These are phyloP conservation scores for Neria commutata DNA, from an alignment of 2,888 invertebrate species.

Conservation along the genomic window DNA sequence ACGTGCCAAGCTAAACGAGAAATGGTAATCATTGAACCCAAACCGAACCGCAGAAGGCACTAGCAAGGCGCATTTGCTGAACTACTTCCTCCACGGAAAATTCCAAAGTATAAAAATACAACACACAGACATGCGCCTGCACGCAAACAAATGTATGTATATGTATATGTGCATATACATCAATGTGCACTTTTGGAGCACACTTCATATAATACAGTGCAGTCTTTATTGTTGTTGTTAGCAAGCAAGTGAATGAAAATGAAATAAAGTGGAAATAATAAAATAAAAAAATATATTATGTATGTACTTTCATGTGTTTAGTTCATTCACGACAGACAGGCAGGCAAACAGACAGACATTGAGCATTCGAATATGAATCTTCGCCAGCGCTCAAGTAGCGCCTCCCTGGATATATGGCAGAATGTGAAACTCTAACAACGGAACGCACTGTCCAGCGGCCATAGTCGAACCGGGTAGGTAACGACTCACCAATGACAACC, in stretches of 20 bases:
- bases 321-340: not conserved
- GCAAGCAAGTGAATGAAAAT: conserved; percentile 34
- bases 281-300: conserved; percentile 6
- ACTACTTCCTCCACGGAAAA: conserved; percentile 1
- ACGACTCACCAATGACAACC: not conserved
- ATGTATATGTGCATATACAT: not conserved
- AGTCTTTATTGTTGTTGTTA: not conserved
- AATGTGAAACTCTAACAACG: conserved; percentile 11
- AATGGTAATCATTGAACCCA: conserved; percentile 5
- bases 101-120: conserved; percentile 1
- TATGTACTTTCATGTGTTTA: not conserved
- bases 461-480: no score
- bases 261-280: conserved; percentile 34
- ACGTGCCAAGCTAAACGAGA: not conserved
- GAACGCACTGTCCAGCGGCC: no score
- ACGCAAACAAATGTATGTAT: conserved; percentile 1
- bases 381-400: conserved; percentile 5
- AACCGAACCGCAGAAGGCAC: conserved; percentile 19
- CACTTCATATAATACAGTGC: not conserved
- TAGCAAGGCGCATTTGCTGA: conserved; percentile 43
- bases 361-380: conserved; percentile 7
- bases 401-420: not conserved
- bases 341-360: conserved; percentile 23
- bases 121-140: not conserved
- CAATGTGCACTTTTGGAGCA: not conserved